Percentiles rank a stretch among this genome's conserved stretches.
Conservation (phyloP, 2,888 invertebrate species). For the Neoaliturus tenellus region DNA sequence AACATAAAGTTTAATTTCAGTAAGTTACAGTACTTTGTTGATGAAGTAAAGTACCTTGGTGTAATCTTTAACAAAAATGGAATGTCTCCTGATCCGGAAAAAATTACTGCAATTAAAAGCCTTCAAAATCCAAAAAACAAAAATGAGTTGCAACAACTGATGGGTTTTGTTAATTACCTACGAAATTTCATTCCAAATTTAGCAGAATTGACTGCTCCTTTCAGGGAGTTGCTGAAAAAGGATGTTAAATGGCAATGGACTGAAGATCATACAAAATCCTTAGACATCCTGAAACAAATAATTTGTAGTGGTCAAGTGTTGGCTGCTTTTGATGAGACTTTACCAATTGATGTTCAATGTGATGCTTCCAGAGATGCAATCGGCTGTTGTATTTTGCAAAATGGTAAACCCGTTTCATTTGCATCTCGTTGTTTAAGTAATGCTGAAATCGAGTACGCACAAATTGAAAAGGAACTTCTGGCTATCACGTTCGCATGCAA, state of each 20-base stretch:
- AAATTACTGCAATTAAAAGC: not conserved
- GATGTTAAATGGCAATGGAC: slow-evolving; percentile 18
- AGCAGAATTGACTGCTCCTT: not conserved
- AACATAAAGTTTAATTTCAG: slow-evolving; percentile 8
- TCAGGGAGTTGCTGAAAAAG: slow-evolving; percentile 8
- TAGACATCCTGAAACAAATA: not conserved
- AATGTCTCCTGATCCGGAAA: not conserved
- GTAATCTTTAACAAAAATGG: slow-evolving; percentile 22
- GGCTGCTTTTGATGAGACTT: not conserved
- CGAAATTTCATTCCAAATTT: slow-evolving; percentile 20
- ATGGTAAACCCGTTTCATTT: slow-evolving; percentile 56
- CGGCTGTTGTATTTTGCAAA: slow-evolving; percentile 57
- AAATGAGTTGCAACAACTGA: not conserved
- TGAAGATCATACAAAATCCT: not conserved
- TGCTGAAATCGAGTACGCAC: slow-evolving; percentile 63
- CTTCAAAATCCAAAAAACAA: not conserved
- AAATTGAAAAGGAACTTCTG: slow-evolving; percentile 71
- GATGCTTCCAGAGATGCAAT: slow-evolving; percentile 45
- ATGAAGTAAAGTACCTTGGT: slow-evolving; percentile 7
- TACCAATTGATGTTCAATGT: slow-evolving; percentile 4
- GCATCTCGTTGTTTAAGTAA: slow-evolving; percentile 51
- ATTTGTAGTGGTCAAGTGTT: slow-evolving; percentile 9
- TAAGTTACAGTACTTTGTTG: slow-evolving; percentile 14
- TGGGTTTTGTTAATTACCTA: not conserved
- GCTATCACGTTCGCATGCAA: slow-evolving; percentile 68